Base-by-base conservation (phyloP, 2,888 invertebrate genomes). In the Thymelicus lineola region DNA sequence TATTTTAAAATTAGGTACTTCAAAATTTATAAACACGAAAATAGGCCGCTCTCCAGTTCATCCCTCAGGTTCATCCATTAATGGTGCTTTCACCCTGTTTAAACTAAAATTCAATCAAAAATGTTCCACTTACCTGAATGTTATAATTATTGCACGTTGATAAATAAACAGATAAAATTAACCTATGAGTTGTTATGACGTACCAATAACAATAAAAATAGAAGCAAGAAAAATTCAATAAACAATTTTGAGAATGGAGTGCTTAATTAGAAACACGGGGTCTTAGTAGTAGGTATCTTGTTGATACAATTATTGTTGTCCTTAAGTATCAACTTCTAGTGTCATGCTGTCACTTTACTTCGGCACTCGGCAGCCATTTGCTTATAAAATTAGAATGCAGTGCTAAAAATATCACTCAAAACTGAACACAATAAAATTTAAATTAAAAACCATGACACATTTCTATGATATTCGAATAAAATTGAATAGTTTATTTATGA, bases 361-460 rank as follows among this genome's bases (percentile, higher is more conserved):
- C 85, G 86, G 85, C 85, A 86, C 83, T 89, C 87, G 94, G 94
- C 94, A 93, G 94, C 94, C 94, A 94, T 94, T 94, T 94, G 93
- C 94, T 90, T 87, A 90, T 85, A 89, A 90, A 91, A 88, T 91
- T 91, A 92, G 90, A 90, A 88, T 87, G 88, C 85, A 83, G 83
- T 83, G 86, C 85, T 89, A 89, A 82, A 86, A 88, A 88, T 89
- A 88, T 80, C 80, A 76, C 79, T 78, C 73, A 70, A 73, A 76
- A 72, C 67, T 73, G 63, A 73, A 74, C 75, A 77, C 73, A 75
- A 72, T 28, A 36, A 42, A 55, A 61, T 28, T 36, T 57, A 48
- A 63, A 64, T 67, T 61, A 58, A 67, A 65, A 67, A 65, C 53
- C 48, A 73, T 67, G 59, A 64, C 71, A 67, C 66, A 75, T 72